Base-by-base conservation (phyloP, 2,797 vertebrate species). In the Tenualosa ilisha region DNA sequence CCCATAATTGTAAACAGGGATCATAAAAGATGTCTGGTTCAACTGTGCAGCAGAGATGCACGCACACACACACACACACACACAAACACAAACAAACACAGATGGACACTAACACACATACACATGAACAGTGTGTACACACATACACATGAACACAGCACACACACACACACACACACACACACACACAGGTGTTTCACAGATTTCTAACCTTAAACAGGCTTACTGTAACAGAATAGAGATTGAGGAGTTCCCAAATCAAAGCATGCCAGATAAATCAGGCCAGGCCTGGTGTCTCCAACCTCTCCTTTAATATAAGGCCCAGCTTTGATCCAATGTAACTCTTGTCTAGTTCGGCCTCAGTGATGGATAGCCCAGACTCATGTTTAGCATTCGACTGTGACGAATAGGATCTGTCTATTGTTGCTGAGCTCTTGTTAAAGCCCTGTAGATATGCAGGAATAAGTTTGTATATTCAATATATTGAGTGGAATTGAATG, bases 1-100 rank as follows among this genome's bases (percentile, higher is more conserved):
- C 31, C 26, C 22, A 46, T 50, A 83, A 61, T 63, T 65, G 37
- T 83, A 49, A 83, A 61, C 82, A 83, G 82, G 22, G 43, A 63
- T 49, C 22, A 22, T 61, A 83, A 65, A 61, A 61, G 3, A 49
- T 63, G 53, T 83, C 72, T 79, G 37, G 72, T 40, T 46, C 40
- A 8, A 46, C 72, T 22, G 68, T 75, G 43, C 7, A 46, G 46
- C 68, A 79, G 72, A 46, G 43, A 79, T 79, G 22, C 43, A 79
- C 0, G 46, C 17, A 40, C 37, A 75, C 31, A 37, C 26, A 13
- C 24, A 68, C 65, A 72, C 54, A 56, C n/a, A 24, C 59, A 63
- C 59, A 24, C 40, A 46, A 12, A 37, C 26, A 72, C 65, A 72
- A 12, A 31, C 24, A 31, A 11, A 72, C 12, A 72, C 3, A 37